phyloP scores from a whole-genome alignment of 2,888 invertebrate genomes.

The Melieria crassipennis region DNA sequence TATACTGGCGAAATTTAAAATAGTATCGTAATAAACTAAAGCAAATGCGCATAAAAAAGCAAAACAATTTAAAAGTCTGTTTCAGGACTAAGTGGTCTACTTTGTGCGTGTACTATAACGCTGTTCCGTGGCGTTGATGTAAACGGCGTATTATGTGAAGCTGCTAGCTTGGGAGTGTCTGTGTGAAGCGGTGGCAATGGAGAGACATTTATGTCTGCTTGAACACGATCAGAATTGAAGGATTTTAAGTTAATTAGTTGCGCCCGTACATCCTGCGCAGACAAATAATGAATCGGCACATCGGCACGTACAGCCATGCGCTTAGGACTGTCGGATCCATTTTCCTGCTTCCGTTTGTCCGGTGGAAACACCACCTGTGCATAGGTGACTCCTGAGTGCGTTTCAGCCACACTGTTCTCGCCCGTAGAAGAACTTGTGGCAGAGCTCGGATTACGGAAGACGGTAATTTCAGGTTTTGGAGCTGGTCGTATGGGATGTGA shows the following conservation, averaged over 20 bases:
- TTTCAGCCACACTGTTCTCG: constrained; percentile 50
- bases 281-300: constrained; percentile 60
- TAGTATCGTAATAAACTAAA: background rate
- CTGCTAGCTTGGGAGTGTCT: background rate
- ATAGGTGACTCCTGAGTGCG: constrained; percentile 53
- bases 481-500: constrained; percentile 28
- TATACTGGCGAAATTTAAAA: background rate
- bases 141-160: background rate
- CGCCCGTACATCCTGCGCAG: constrained; percentile 58
- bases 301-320: constrained; percentile 58
- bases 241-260: constrained; percentile 58
- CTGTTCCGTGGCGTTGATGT: background rate
- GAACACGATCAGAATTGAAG: constrained; percentile 47
- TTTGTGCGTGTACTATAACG: constrained; percentile 23
- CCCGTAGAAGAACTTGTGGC: constrained; percentile 56
- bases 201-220: background rate
- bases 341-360: constrained; percentile 52
- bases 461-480: constrained; percentile 40
- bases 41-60: background rate
- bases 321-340: constrained; percentile 56
- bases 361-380: constrained; percentile 62
- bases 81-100: constrained; percentile 60
- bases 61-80: constrained; percentile 55
- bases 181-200: constrained; percentile 1
- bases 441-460: constrained; percentile 59